Conservation (phyloP, 23 tunicate genomes). For the Trididemnum clinides region DNA sequence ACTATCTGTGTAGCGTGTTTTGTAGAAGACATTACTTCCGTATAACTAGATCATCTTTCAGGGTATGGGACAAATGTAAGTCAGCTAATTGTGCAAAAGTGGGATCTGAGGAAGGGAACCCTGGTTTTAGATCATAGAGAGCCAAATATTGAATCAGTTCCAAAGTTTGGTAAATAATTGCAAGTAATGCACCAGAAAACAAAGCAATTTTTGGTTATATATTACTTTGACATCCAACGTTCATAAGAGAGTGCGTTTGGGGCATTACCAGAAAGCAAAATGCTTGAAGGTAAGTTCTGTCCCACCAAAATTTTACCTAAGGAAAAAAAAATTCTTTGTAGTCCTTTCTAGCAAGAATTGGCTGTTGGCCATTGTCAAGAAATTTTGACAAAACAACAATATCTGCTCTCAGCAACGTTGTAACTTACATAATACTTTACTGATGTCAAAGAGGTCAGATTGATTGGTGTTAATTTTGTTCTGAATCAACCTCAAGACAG, state of each 20-base stretch:
- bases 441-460: no score
- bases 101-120: neutral
- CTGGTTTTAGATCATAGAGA: neutral
- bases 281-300: neutral
- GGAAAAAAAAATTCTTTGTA: neutral
- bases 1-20: neutral
- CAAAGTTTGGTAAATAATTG: neutral
- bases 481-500: no score
- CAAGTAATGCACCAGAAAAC: neutral
- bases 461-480: no score
- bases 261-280: neutral
- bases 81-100: neutral
- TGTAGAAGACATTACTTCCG: neutral
- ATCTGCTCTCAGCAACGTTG: no score
- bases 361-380: neutral
- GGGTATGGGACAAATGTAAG: neutral
- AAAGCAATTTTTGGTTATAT: neutral
- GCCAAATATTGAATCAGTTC: neutral
- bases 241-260: neutral
- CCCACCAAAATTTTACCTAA: neutral
- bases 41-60: neutral
- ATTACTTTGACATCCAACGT: slow-evolving; percentile 6
- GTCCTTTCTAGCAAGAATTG: neutral
- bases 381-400: no score
- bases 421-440: no score